Evolutionary conservation across 2,888 invertebrate species (phyloP), one percentile per base, ranked within the genome.

Genomic region (Trichopria drosophilae): DNA sequence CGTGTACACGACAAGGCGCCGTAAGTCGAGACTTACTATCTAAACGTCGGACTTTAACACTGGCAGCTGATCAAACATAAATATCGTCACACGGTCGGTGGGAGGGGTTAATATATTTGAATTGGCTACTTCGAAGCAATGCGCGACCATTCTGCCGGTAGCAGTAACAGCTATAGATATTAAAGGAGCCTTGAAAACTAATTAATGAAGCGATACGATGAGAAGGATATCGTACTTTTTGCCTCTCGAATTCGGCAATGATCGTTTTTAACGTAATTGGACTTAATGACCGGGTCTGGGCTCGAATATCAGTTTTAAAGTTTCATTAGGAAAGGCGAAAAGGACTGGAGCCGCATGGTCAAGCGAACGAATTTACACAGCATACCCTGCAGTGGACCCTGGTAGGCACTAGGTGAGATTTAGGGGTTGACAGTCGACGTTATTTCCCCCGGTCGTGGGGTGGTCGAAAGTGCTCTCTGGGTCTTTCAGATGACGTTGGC

Each of bases 31-130:
- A n/a, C n/a, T n/a, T n/a, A n/a, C n/a, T n/a, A n/a, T n/a, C n/a
- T n/a, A n/a, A n/a, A n/a, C n/a, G n/a, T n/a, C n/a, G n/a, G n/a
- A n/a, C n/a, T n/a, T n/a, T n/a, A n/a, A n/a, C n/a, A n/a, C 58
- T 58, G 61, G 62, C 69, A 67, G 64, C 67, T 69, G 71, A 68
- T 71, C 65, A 68, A 68, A 70, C 64, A 71, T 67, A 69, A 67
- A 67, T 66, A 66, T 63, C 60, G 61, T 60, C 60, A 60, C 63
- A 58, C 52, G 54, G 47, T 50, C 51, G 48, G 55, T 55, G 55
- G 61, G 59, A 45, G 59, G 53, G 55, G 58, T 61, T 69, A 66
- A 72, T 68, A 67, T 65, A 66, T 69, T 68, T 66, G 62, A 61
- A 57, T 69, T 68, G 67, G 69, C 67, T 32, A 19, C n/a, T n/a